Evolutionary conservation across 2,797 vertebrate species (phyloP), one percentile per base, ranked within the genome.

Genomic region (Myiotriccus ornatus): DNA sequence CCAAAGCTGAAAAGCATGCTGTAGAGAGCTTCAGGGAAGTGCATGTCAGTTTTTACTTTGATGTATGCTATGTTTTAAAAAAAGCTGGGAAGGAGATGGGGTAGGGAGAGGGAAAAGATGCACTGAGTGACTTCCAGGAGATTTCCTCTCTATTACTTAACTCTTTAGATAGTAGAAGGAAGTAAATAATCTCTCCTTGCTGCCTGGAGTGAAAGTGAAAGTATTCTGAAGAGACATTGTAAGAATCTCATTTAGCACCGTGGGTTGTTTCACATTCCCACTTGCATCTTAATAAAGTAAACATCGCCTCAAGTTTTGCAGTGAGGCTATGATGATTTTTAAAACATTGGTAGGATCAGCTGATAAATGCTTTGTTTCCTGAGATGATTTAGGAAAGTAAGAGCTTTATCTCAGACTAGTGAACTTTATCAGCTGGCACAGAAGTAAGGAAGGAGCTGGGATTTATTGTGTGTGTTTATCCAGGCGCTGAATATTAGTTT

Each of bases 1-100:
- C 94, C 95, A 90, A 97, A 98, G 97, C 97, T 93, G 97, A 97
- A 97, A 98, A 97, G 97, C 97, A 97, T 97, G 95, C 97, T 97
- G 96, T 97, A 97, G 95, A 97, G 96, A 97, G 97, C 96, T 98
- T 94, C 92, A 84, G 98, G 96, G 97, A 96, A 97, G 82, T 0
- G 14, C 75, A 32, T 98, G 97, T 96, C 97, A 97, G 85, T 96
- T 95, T 97, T 94, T 63, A 95, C 97, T 98, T 98, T 98, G 97
- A 98, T 98, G 97, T 97, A 97, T 30, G 28, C 90, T 83, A 62
- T 92, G 84, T 78, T 95, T 67, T 55, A 86, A 92, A 96, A 84
- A 71, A 39, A 14, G 18, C 7, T 30, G n/a, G 21, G n/a, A 64
- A 56, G 22, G 21, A 3, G 24, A 21, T 17, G 12, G 37, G 30